Percentiles rank a stretch among this genome's conserved stretches.
These are phyloP conservation scores for Orussus abietinus DNA, from an alignment of 1,140 invertebrate species.

Conservation along the genomic window DNA sequence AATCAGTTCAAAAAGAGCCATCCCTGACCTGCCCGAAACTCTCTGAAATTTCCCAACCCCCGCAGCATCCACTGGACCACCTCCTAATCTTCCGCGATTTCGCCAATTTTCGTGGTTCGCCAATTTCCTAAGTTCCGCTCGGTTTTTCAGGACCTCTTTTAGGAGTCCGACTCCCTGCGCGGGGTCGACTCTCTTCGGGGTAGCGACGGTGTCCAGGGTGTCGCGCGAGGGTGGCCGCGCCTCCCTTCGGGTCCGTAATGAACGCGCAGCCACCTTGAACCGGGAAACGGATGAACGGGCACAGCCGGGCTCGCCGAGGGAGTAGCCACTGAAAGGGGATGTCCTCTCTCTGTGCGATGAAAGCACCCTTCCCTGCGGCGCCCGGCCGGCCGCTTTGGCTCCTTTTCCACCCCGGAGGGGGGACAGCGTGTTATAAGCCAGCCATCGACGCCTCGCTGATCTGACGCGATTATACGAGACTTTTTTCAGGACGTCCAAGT, in stretches of 20 bases:
- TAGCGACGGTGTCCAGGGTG: no score
- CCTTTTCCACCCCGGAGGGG: slow-evolving; percentile 10
- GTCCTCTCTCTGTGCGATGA: slow-evolving; percentile 39
- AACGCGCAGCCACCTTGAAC: slow-evolving; percentile 53
- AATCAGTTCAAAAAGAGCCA: no score
- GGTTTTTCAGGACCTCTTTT: no score
- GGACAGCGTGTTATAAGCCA: slow-evolving; percentile 34
- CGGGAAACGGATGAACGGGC: slow-evolving; percentile 49
- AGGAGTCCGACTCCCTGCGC: no score
- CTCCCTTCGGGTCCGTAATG: slow-evolving; percentile 38
- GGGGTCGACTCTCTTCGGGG: no score
- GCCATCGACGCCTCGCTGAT: slow-evolving; percentile 43
- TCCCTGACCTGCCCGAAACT: no score
- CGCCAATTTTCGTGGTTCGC: no score
- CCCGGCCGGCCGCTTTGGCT: slow-evolving; percentile 1
- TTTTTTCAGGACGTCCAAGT: no score
- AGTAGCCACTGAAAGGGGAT: slow-evolving; percentile 45
- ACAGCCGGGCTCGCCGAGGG: slow-evolving; percentile 20
- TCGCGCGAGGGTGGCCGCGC: slow-evolving; percentile 18
- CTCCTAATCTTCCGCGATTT: no score
- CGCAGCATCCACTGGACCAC: no score
- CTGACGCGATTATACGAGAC: slow-evolving; percentile 47
- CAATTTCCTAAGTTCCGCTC: no score
- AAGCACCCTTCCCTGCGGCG: slow-evolving; percentile 40
- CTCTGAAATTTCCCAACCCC: no score